These are phyloP conservation scores for Sphinx pinastri DNA, from an alignment of 2,888 invertebrate genomes.

Conservation along the genomic window DNA sequence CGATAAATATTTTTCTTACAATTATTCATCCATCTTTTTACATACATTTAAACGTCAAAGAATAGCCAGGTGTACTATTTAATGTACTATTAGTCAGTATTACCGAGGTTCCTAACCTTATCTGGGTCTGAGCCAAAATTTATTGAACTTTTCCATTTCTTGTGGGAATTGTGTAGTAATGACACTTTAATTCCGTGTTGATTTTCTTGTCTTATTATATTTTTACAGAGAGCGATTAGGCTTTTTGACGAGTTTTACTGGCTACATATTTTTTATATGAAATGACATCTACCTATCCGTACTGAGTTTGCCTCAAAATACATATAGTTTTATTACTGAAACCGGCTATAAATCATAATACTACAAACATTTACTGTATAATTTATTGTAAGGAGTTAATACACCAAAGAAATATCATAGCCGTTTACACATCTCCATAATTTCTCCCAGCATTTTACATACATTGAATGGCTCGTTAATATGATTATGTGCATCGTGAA, in stretches of 20 bases:
- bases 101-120: slow-evolving; percentile 17
- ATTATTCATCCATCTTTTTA: slow-evolving; percentile 11
- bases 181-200: not conserved
- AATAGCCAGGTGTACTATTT: slow-evolving; percentile 5
- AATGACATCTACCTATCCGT: too few relatives aligned
- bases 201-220: not conserved
- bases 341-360: too few relatives aligned
- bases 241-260: not conserved
- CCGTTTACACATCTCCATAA: not conserved
- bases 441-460: slow-evolving; percentile 4
- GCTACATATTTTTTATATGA: not conserved
- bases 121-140: slow-evolving; percentile 20
- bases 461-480: slow-evolving; percentile 9
- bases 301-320: too few relatives aligned
- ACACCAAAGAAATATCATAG: not conserved
- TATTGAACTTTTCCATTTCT: slow-evolving; percentile 15
- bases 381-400: too few relatives aligned
- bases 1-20: not conserved
- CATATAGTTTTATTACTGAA: too few relatives aligned
- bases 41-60: not conserved
- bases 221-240: too few relatives aligned
- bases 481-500: not conserved
- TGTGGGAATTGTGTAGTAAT: not conserved
- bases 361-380: too few relatives aligned
- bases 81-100: slow-evolving; percentile 16